Evolutionary conservation across 1,140 invertebrate species (phyloP), one percentile per base, ranked within the genome.

Genomic region (Drosophila fuyamai): DNA sequence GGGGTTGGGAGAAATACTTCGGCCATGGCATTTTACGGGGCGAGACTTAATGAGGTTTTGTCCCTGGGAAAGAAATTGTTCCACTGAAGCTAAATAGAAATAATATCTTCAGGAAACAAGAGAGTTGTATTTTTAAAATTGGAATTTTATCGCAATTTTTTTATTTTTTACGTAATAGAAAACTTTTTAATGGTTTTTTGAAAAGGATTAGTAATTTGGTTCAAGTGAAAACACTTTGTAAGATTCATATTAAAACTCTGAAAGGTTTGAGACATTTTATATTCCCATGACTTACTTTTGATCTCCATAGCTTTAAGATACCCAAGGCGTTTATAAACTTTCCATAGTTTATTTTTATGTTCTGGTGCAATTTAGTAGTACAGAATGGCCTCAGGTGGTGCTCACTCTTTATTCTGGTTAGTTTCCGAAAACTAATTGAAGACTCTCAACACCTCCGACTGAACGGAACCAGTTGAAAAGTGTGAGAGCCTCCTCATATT

Each of bases 331-430:
- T 41, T 50, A 68, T 76, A 53, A 35, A 32, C 35, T 54, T 67
- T 54, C 38, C 46, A 57, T 53, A 76, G 73, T 76, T 76, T 76
- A 76, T 59, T 76, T 72, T 76, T 67, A 76, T 67, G 62, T 43
- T 43, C 23, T 36, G 41, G 46, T 66, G 61, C 73, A 76, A 76
- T 76, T 76, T 76, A 59, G 73, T 76, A 53, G 54, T 59, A 76
- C 73, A 76, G 29, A 61, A 43, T 54, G 61, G 54, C 73, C 73
- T 9, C 29, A 43, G 73, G 73, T 38, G 41, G 53, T 18, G 43
- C 41, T 66, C 47, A 51, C 55, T 66, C 73, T 40, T 54, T 40
- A 65, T 44, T 47, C 35, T 23, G 35, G 13, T 38, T 60, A 27
- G 32, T 36, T 59, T 38, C 55, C 38, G 12, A 41, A 56, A 62